Evolutionary conservation across 2,113 vertebrate genomes (phyloP).

Genomic region (Castor canadensis): DNA sequence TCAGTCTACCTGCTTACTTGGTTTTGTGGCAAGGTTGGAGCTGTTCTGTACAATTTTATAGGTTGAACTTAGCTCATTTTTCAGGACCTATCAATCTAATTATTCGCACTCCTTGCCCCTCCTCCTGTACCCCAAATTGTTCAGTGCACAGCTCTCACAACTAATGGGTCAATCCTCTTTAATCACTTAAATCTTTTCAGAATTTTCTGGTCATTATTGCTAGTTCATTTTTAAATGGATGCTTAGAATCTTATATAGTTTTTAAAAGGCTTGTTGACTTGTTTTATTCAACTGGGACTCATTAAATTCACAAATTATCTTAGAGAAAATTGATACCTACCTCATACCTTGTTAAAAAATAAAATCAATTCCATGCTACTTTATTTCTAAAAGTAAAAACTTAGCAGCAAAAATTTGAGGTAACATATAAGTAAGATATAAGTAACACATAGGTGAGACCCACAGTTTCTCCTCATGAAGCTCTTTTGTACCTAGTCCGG

Average conservation of each 20-base stretch:
- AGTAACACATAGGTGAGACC: no score
- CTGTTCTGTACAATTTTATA: not conserved
- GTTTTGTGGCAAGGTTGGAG: not conserved
- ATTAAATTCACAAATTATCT: constrained; percentile 33
- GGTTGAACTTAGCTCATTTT: not conserved
- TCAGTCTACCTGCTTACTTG: not conserved
- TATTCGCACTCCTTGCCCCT: no score
- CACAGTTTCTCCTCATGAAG: not conserved
- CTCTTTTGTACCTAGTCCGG: not conserved
- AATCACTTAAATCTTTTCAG: not conserved
- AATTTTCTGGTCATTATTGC: not conserved
- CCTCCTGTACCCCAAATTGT: not conserved
- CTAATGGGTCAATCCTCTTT: not conserved
- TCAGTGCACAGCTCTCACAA: not conserved
- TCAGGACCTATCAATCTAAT: not conserved
- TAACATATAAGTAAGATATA: not conserved
- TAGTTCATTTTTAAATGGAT: not conserved
- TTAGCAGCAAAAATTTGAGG: not conserved
- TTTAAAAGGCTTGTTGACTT: not conserved
- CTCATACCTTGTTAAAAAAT: not conserved
- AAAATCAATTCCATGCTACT: not conserved
- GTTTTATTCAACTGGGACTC: not conserved
- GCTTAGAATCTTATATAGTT: not conserved
- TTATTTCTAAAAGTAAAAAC: not conserved
- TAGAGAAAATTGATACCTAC: not conserved